These are phyloP conservation scores for Hafferia zeledoni DNA, from an alignment of 2,797 vertebrate genomes.

Conservation along the genomic window DNA sequence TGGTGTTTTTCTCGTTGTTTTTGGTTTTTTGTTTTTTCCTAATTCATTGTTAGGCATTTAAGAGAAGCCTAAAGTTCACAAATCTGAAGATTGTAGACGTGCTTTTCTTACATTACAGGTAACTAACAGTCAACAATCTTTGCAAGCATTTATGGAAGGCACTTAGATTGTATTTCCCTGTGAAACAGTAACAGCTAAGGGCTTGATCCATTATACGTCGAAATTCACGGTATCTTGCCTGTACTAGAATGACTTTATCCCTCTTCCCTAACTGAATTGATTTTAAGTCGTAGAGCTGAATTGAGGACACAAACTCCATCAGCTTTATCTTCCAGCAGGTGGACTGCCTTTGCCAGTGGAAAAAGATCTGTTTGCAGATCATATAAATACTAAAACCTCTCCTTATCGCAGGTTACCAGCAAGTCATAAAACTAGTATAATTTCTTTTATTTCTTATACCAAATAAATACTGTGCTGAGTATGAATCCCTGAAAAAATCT, in stretches of 20 bases:
- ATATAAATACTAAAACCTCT: background rate
- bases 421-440: background rate
- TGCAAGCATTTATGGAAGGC: background rate
- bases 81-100: background rate
- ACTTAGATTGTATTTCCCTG: background rate
- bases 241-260: background rate
- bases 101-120: background rate
- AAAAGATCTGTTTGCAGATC: background rate
- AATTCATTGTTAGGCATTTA: background rate
- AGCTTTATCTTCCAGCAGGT: constrained; percentile 13
- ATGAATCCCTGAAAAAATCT: background rate
- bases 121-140: background rate
- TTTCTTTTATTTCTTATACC: background rate
- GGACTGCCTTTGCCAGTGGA: background rate
- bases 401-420: background rate
- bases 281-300: constrained; percentile 34
- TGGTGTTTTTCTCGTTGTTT: background rate
- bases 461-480: background rate
- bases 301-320: background rate
- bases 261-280: background rate
- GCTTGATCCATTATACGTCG: fast-evolving
- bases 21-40: too few relatives aligned
- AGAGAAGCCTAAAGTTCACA: background rate
- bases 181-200: background rate
- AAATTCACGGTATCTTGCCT: background rate